phyloP scores from a whole-genome alignment of 1,140 invertebrate genomes.

The Hyles vespertilio region DNA sequence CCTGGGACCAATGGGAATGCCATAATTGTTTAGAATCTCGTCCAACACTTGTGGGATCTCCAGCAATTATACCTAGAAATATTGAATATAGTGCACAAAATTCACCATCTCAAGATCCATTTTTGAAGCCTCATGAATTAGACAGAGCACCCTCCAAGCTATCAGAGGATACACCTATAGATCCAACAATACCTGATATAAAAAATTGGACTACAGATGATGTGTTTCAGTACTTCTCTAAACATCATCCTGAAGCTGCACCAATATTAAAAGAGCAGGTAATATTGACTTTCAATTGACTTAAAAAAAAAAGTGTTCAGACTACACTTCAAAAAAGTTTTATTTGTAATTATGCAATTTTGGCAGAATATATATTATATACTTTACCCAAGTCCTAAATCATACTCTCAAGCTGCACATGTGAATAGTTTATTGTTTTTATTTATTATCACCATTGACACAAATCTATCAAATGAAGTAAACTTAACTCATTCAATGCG shows the following conservation, averaged over 20 bases:
- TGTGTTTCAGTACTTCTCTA: slow-evolving; percentile 87
- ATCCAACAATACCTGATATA: slow-evolving; percentile 85
- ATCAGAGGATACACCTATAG: slow-evolving; percentile 67
- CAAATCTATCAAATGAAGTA: too few relatives aligned
- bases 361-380: too few relatives aligned
- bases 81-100: slow-evolving; percentile 43
- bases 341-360: not conserved
- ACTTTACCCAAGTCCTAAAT: too few relatives aligned
- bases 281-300: slow-evolving; percentile 23
- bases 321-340: not conserved
- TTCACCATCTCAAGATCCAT: slow-evolving; percentile 48
- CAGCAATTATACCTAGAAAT: slow-evolving; percentile 45
- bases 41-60: slow-evolving; percentile 51
- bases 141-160: slow-evolving; percentile 57
- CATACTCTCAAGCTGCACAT: too few relatives aligned
- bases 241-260: slow-evolving; percentile 85
- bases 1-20: slow-evolving; percentile 77
- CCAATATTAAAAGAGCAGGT: slow-evolving; percentile 89
- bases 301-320: not conserved
- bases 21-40: slow-evolving; percentile 75
- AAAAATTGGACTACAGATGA: slow-evolving; percentile 87
- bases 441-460: too few relatives aligned
- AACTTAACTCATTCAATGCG: too few relatives aligned
- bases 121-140: slow-evolving; percentile 65
- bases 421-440: too few relatives aligned